Base-by-base conservation (phyloP, 2,797 vertebrate genomes). In the Sciurus carolinensis region DNA sequence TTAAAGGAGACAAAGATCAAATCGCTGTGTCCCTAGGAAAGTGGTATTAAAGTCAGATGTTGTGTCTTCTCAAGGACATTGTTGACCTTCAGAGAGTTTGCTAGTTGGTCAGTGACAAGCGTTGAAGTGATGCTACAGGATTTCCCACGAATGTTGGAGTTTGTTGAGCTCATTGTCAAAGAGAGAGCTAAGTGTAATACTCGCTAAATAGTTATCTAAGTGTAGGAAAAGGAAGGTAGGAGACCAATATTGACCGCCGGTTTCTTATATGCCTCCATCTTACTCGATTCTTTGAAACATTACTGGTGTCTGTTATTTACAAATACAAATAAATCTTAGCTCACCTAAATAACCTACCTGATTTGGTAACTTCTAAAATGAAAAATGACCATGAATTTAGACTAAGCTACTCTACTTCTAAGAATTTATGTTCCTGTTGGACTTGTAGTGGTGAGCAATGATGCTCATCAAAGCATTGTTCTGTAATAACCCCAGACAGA, bases 211-310 rank as follows among this genome's bases (percentile, higher is more conserved):
- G 20, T 30, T 50, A 18, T 50, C 18, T 69, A 47, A 64, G 18
- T 39, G 7, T 15, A 54, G 26, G 33, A 7, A 75, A 77, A 67
- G 84, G 59, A 17, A 89, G 57, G 44, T 36, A 33, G 57, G 24
- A 92, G 52, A 36, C 44, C 18, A 62, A 1, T 11, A 6, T 36
- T 90, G 36, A 28, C 15, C 36, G 62, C 36, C 44, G 24, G 52
- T 12, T 50, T 88, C 50, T 88, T 30, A 54, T 18, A 24, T 9
- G 28, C 44, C 26, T 42, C 50, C n/a, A 59, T 83, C 59, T 77
- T 20, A 80, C 17, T 54, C 11, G 73, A 75, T 59, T n/a, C 87
- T 66, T 76, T 69, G 44, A 82, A 83, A 97, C 62, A 44, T 69
- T 54, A 5, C 47, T 57, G 7, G 54, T 66, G 47, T 75, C 54